Conservation (phyloP, 2,888 invertebrate genomes). For the Philereme vetulata region DNA sequence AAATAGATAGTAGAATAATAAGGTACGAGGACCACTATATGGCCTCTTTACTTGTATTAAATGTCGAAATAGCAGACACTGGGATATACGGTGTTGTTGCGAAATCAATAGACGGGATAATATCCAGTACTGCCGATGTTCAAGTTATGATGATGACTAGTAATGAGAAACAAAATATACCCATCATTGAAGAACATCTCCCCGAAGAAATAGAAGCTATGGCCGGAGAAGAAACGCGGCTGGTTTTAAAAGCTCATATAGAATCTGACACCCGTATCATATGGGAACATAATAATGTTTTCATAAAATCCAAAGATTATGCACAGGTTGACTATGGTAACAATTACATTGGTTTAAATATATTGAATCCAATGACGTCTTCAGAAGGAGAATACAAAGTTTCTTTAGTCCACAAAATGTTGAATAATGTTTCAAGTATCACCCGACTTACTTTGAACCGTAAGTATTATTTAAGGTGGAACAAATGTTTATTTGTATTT, state of each 20-base stretch:
- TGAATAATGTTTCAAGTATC: slow-evolving; percentile 15
- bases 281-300: slow-evolving; percentile 39
- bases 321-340: slow-evolving; percentile 39
- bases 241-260: slow-evolving; percentile 39
- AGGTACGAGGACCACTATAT: slow-evolving; percentile 27
- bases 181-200: slow-evolving; percentile 40
- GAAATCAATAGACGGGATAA: slow-evolving; percentile 38
- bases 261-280: slow-evolving; percentile 36
- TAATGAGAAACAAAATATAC: slow-evolving; percentile 19
- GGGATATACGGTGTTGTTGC: slow-evolving; percentile 46
- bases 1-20: slow-evolving; percentile 34
- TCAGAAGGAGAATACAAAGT: slow-evolving; percentile 43
- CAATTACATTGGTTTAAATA: slow-evolving; percentile 41
- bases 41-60: slow-evolving; percentile 31
- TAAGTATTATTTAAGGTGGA: slow-evolving; percentile 29
- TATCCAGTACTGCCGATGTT: slow-evolving; percentile 46
- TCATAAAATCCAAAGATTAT: slow-evolving; percentile 22
- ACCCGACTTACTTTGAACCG: slow-evolving; percentile 39
- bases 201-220: slow-evolving; percentile 41
- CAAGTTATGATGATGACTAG: slow-evolving; percentile 31
- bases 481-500: too few species aligned
- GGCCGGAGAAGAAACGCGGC: slow-evolving; percentile 41
- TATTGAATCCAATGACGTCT: slow-evolving; percentile 22
- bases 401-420: slow-evolving; percentile 31
- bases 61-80: slow-evolving; percentile 41